Base-by-base conservation (phyloP, 2,888 invertebrate species). In the Microchrysa polita region DNA sequence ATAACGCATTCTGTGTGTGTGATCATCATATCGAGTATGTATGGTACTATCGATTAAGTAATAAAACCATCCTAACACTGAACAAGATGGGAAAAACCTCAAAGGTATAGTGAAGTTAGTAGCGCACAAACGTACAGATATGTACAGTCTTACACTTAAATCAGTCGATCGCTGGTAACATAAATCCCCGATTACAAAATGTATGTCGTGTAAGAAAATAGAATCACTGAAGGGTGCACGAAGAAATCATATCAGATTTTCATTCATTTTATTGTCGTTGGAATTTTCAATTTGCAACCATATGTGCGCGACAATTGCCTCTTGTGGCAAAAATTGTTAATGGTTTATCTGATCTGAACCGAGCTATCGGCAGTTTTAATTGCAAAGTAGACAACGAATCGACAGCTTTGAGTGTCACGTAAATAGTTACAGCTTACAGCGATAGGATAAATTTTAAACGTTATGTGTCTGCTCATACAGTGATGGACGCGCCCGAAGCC, bases 111-210 rank as follows among this genome's bases (percentile, higher is more conserved):
- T n/a, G n/a, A n/a, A n/a, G n/a, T n/a, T n/a, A n/a, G n/a, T n/a
- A n/a, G n/a, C n/a, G n/a, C n/a, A n/a, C n/a, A n/a, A n/a, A n/a
- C n/a, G n/a, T n/a, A n/a, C n/a, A n/a, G n/a, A n/a, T n/a, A n/a
- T n/a, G n/a, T 59, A 59, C n/a, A 27, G 18, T 16, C 7, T 5
- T 55, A 18, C 7, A 55, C 55, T 4, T 48, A 48, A 48, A 48
- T 48, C 48, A 48, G 48, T 48, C 4, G 16, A 48, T 48, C 48
- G 48, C 4, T 7, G 52, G 67, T 67, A 67, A 67, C 67, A 67
- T 67, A 67, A 67, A 53, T 52, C 67, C 52, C n/a, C 23, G 53
- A n/a, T 67, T 67, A 67, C 67, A 67, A 67, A 67, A 67, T 34
- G n/a, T 53, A 40, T 40, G 34, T 14, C 59, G 27, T 67, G 67